These are phyloP conservation scores for Pseudochirops corinnae DNA, from an alignment of 2,797 vertebrate species.

Conservation along the genomic window DNA sequence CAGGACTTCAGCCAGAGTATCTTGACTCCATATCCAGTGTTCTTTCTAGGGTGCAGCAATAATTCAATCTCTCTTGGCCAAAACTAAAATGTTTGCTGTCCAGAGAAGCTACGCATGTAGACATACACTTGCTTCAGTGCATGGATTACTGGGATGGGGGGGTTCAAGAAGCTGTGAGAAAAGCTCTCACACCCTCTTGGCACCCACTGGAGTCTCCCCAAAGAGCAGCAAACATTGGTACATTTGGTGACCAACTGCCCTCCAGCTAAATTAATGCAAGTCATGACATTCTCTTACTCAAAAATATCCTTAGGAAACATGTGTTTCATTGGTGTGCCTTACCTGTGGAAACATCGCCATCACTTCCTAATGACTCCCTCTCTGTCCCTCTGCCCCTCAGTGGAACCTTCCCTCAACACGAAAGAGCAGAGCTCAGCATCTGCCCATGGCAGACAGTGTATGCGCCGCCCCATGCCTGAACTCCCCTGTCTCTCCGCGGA, in stretches of 20 bases:
- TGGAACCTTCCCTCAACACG: background rate
- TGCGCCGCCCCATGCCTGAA: too few relatives aligned
- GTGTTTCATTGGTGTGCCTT: background rate
- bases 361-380: background rate
- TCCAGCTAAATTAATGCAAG: background rate
- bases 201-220: background rate
- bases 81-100: background rate
- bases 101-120: background rate
- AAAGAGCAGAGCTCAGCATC: background rate
- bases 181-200: background rate
- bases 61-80: background rate
- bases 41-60: background rate
- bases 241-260: background rate
- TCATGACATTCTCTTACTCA: background rate
- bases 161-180: background rate
- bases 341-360: background rate
- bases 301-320: background rate
- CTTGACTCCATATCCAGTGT: background rate
- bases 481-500: background rate
- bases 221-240: background rate
- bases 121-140: too few relatives aligned
- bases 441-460: fast-evolving
- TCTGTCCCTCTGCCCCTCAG: background rate
- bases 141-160: background rate
- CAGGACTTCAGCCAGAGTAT: background rate